Evolutionary conservation across 2,888 invertebrate genomes (phyloP), one percentile per base, ranked within the genome.

Genomic region (Myopa tessellatipennis): DNA sequence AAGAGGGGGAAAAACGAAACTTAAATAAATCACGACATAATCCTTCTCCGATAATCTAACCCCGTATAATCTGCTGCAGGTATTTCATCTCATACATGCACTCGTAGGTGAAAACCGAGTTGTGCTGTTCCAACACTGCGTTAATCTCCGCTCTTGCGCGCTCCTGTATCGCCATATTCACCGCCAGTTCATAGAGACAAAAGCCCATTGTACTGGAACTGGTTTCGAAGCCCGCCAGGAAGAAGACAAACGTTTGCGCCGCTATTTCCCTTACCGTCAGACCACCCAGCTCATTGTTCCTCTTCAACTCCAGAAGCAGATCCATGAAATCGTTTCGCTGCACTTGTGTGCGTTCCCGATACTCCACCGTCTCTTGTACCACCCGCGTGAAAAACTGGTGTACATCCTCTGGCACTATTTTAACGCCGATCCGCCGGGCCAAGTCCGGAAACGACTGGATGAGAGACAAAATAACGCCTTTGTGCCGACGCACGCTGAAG

Each of bases 201-300:
- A 90, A 91, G 34, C 90, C 88, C 84, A 91, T 87, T 0, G 90
- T 89, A 4, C 90, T 88, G 0, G 90, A 88, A 26, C 91, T 91
- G 0, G 92, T 91, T 84, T 92, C 92, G 70, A 90, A 91, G 3
- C 92, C 92, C 18, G 91, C 92, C 36, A 88, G 79, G 76, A 91
- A 91, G 82, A 93, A 92, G 4, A 91, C 86, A 52, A 91, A 89
- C 10, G 91, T 90, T 79, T 93, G 92, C 0, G 92, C 90, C 0
- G 90, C 88, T 1, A 92, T 84, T 73, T 92, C 83, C 10, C 90
- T 88, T n/a, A 91, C 85, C 4, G 89, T 87, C 4, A 91, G 83
- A 0, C 85, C 85, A 0, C 83, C 84, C 3, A 52, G 69, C 0
- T 80, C 82, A 38, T 78, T 79, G 26, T 79, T 78, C 4, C 84